Evolutionary conservation across 2,888 invertebrate genomes (phyloP).

Genomic region (Notodonta ziczac): DNA sequence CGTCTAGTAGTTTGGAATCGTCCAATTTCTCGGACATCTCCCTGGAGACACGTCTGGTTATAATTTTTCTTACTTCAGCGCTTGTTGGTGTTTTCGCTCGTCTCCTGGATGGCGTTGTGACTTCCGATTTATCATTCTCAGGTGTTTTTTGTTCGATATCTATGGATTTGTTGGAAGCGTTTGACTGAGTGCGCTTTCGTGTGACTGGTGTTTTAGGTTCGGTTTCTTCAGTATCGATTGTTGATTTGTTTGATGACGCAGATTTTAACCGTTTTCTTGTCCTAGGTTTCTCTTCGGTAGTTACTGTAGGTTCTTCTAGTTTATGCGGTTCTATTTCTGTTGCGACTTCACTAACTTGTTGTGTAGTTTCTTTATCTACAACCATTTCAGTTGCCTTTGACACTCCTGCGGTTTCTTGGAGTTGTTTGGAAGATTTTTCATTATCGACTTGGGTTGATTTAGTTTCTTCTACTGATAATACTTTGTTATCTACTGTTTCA

Average conservation of each 20-base stretch:
- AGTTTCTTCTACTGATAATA: constrained; percentile 7
- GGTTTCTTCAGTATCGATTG: constrained; percentile 20
- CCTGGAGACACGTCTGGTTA: constrained; percentile 70
- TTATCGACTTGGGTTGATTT: constrained; percentile 8
- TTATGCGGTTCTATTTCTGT: not conserved
- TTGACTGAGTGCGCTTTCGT: constrained; percentile 65
- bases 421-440: constrained; percentile 13
- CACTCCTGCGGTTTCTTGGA: constrained; percentile 15
- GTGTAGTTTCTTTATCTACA: constrained; percentile 5
- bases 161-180: constrained; percentile 53
- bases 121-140: constrained; percentile 37
- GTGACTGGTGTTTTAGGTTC: constrained; percentile 57
- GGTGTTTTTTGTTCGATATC: constrained; percentile 51
- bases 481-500: constrained; percentile 1
- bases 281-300: constrained; percentile 15
- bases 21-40: constrained; percentile 62
- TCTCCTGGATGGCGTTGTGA: constrained; percentile 44
- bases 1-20: constrained; percentile 56
- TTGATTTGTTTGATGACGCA: constrained; percentile 47
- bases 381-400: constrained; percentile 15
- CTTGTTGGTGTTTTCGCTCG: constrained; percentile 63
- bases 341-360: not conserved
- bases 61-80: constrained; percentile 64
- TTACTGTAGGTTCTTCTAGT: not conserved
- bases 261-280: constrained; percentile 48